phyloP scores from a whole-genome alignment of 2,888 invertebrate genomes.

The Volucella zonaria region DNA sequence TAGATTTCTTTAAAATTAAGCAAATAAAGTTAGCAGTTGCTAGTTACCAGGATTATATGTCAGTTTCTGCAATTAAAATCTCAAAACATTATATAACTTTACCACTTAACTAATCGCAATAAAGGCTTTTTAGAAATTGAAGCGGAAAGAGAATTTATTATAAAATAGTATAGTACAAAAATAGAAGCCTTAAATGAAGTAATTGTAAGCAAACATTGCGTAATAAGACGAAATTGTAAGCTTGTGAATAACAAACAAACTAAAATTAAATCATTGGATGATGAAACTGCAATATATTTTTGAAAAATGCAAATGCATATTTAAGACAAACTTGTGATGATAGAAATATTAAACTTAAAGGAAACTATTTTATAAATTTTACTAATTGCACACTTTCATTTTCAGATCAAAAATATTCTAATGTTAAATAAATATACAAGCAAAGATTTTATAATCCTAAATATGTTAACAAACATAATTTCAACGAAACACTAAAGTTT shows the following conservation, averaged over 20 bases:
- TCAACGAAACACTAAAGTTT: too few species aligned
- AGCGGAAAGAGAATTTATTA: conserved; percentile 26
- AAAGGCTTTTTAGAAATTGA: conserved; percentile 42
- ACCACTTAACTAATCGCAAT: conserved; percentile 37
- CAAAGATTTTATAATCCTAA: too few species aligned
- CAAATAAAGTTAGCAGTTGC: background rate
- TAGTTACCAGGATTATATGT: conserved; percentile 16
- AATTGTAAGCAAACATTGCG: conserved; percentile 18
- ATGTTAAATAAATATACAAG: too few species aligned
- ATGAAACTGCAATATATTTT: conserved; percentile 14
- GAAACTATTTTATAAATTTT: too few species aligned
- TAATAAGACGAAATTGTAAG: conserved; percentile 28
- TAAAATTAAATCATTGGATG: conserved; percentile 14
- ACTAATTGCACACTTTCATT: too few species aligned
- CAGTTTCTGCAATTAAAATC: conserved; percentile 54
- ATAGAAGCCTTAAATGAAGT: conserved; percentile 29
- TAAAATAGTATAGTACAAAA: background rate
- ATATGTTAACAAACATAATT: too few species aligned
- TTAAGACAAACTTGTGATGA: background rate
- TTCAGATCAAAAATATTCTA: too few species aligned
- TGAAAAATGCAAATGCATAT: background rate
- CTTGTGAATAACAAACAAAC: conserved; percentile 17
- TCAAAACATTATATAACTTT: conserved; percentile 35
- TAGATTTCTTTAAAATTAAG: too few species aligned
- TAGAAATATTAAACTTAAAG: too few species aligned